Conservation (phyloP, 2,888 invertebrate genomes). For the Amblyteles armatorius region DNA sequence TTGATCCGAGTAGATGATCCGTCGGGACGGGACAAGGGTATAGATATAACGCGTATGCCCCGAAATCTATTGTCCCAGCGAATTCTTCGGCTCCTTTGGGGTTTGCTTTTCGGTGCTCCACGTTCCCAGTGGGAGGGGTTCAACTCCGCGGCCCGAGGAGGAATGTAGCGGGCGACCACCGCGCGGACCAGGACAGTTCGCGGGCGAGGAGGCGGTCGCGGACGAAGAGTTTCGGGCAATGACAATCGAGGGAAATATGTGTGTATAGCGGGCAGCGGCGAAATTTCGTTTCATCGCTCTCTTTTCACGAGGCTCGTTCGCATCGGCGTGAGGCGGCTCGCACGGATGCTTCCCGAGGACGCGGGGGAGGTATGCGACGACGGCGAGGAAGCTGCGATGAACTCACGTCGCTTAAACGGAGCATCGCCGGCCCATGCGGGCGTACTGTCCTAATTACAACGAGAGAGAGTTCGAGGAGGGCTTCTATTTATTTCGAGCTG, state of each 20-base stretch:
- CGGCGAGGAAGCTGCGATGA: slow-evolving; percentile 65
- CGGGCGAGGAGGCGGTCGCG: slow-evolving; percentile 68
- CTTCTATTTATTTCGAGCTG: slow-evolving; percentile 72
- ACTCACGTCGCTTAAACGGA: slow-evolving; percentile 52
- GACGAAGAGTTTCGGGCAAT: slow-evolving; percentile 63
- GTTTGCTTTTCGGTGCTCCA: slow-evolving; percentile 49
- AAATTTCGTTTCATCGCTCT: slow-evolving; percentile 39
- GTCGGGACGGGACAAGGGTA: slow-evolving; percentile 9
- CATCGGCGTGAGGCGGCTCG: slow-evolving; percentile 29
- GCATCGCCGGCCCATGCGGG: slow-evolving; percentile 80
- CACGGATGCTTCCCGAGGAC: not conserved
- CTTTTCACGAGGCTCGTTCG: slow-evolving; percentile 31
- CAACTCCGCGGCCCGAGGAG: slow-evolving; percentile 68
- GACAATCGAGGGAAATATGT: slow-evolving; percentile 66
- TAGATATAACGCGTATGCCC: slow-evolving; percentile 39
- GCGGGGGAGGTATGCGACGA: slow-evolving; percentile 63
- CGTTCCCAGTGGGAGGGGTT: slow-evolving; percentile 40
- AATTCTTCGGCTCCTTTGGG: slow-evolving; percentile 68
- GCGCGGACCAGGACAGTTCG: slow-evolving; percentile 69
- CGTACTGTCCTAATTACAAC: slow-evolving; percentile 85
- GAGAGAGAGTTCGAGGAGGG: slow-evolving; percentile 75
- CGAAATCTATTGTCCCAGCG: slow-evolving; percentile 59
- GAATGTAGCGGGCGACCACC: slow-evolving; percentile 81
- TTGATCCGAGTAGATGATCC: not conserved
- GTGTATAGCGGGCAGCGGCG: slow-evolving; percentile 41